Base-by-base conservation (phyloP, 2,888 invertebrate species). In the Lobophora halterata region DNA sequence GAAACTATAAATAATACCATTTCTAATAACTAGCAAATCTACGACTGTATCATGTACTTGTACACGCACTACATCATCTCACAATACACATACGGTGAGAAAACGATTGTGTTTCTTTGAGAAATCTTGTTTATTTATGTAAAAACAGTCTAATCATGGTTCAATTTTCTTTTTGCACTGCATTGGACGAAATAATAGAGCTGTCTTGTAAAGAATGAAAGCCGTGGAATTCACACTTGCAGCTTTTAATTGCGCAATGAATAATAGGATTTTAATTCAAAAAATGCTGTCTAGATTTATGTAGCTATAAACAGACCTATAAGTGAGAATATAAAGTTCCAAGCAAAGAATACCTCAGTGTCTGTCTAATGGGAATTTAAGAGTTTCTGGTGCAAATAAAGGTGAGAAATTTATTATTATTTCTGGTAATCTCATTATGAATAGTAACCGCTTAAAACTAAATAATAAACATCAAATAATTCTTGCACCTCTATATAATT, bases 81-180 rank as follows among this genome's bases (percentile, higher is more conserved):
- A n/a, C n/a, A 52, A 55, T 55, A 51, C 49, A 46, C 35, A 47
- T 39, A 43, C 59, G 65, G 73, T 81, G 83, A 71, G 83, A 85
- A 83, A 61, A 52, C 55, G 65, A 70, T 70, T 67, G 67, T 66
- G 44, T 57, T 55, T 54, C 58, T 70, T 69, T 80, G 78, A 72
- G 80, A 82, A 81, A 73, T 66, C 70, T 66, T 69, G 70, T 75
- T 78, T 73, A 73, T 71, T 71, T 73, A 68, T 61, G 61, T 71
- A 73, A 76, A 71, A 70, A 63, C 59, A 59, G 60, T 53, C 55
- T 74, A 70, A 73, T 76, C 71, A 72, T 62, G 55, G 62, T 75
- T 69, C 69, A 75, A 79, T 79, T 77, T 66, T 73, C 63, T 79
- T 81, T 80, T 82, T 79, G 61, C 68, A 46, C 52, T 54, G 61